These are phyloP conservation scores for Enteromius fasciolatus DNA, from an alignment of 2,797 vertebrate species.

Conservation along the genomic window DNA sequence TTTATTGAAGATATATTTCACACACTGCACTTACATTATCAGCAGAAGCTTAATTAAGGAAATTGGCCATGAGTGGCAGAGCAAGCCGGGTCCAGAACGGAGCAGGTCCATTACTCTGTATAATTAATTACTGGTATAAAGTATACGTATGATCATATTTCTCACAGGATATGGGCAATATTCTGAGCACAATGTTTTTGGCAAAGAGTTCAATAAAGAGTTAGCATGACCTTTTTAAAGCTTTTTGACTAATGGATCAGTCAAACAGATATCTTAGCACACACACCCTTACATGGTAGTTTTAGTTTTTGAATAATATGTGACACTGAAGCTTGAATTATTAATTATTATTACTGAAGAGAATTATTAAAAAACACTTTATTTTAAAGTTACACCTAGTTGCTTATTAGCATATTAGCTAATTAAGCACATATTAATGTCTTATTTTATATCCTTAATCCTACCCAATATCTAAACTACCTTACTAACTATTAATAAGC, in stretches of 20 bases:
- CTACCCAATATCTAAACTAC: too few species aligned
- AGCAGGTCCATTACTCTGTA: conserved; percentile 35
- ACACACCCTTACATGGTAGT: too few species aligned
- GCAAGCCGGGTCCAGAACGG: not conserved
- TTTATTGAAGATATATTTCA: conserved; percentile 58
- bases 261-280: not conserved
- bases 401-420: too few species aligned
- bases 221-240: conserved; percentile 1
- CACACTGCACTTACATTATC: conserved; percentile 52
- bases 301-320: too few species aligned
- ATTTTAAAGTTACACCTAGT: too few species aligned
- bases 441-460: too few species aligned
- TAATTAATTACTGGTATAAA: conserved; percentile 43
- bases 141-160: conserved; percentile 17
- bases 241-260: not conserved
- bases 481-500: too few species aligned
- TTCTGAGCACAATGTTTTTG: conserved; percentile 6
- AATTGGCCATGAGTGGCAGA: conserved; percentile 66
- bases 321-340: too few species aligned
- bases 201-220: conserved; percentile 10
- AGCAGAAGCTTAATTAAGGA: conserved; percentile 67
- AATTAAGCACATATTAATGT: too few species aligned
- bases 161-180: not conserved
- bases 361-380: not conserved
- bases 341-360: not conserved